Base-by-base conservation (phyloP, 1,140 invertebrate genomes). In the Callitettix versicolor region DNA sequence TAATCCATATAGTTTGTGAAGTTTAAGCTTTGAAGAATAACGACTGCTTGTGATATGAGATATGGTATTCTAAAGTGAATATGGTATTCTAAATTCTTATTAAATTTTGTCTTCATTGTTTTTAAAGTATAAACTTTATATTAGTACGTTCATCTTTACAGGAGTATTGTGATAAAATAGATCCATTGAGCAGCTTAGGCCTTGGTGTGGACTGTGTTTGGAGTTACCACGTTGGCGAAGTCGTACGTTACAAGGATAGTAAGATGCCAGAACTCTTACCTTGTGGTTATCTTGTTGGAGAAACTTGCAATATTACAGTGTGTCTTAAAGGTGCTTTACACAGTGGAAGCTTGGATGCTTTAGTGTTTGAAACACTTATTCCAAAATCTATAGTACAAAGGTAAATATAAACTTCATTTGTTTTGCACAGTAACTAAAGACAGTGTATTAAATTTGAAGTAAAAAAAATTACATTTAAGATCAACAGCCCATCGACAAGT, bases 321-420 rank as follows among this genome's bases (percentile, higher is more conserved):
- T 73, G 73, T 60, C 66, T 83, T 5, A 79, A 77, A 69, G 79
- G 77, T 42, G 91, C 92, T 60, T 80, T 88, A 53, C 90, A 95
- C 60, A 77, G 88, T 56, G 85, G 85, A 66, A 87, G 87, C 60
- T 85, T 98, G 22, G 95, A 96, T 58, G 89, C 91, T 57, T 73
- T 98, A 48, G 90, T 91, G 0, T 95, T 98, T 67, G 93, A 98
- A 68, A 95, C 91, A 18, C 76, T 98, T 38, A 96, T 98, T 69
- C 95, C 95, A 54, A 91, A 94, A 72, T 88, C 91, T 58, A 94
- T 98, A 62, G 84, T 97, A 48, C 91, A 97, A 72, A 82, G 94
- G 68, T 75, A 74, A 60, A 76, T 77, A 47, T 73, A 9, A 18
- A 9, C 55, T 18, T 49, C 30, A 50, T 33, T 38, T 54, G 12